These are phyloP conservation scores for Spea multiplicata DNA, from an alignment of 2,113 vertebrate genomes.

Conservation along the genomic window DNA sequence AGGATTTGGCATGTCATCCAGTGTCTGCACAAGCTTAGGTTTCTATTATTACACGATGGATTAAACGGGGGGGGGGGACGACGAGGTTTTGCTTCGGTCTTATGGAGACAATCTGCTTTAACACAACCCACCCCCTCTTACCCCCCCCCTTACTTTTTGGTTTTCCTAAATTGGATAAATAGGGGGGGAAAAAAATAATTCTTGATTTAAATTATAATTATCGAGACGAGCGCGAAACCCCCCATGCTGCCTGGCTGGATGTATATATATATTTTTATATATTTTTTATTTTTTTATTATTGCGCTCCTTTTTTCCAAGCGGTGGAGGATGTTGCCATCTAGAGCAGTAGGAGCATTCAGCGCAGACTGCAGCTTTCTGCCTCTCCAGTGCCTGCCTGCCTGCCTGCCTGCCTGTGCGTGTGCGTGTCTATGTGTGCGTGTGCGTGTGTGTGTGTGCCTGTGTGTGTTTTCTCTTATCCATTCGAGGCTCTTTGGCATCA, in stretches of 20 bases:
- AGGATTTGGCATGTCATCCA: slow-evolving; percentile 62
- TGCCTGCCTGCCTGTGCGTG: slow-evolving; percentile 27
- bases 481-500: slow-evolving; percentile 51
- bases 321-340: slow-evolving; percentile 67
- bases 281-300: background rate
- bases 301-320: slow-evolving; percentile 39
- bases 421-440: slow-evolving; percentile 52
- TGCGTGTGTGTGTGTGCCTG: no score
- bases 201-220: slow-evolving; percentile 27
- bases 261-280: slow-evolving; percentile 24
- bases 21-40: slow-evolving; percentile 60
- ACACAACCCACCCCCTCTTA: slow-evolving; percentile 28
- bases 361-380: slow-evolving; percentile 54
- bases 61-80: slow-evolving; percentile 48
- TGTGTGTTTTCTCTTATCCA: slow-evolving; percentile 37
- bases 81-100: slow-evolving; percentile 53
- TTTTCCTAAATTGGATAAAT: background rate
- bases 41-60: slow-evolving; percentile 63
- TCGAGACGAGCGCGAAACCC: slow-evolving; percentile 53
- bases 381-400: background rate
- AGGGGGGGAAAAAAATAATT: background rate
- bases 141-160: background rate
- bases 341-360: slow-evolving; percentile 66
- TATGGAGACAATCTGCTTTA: slow-evolving; percentile 52
- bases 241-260: slow-evolving; percentile 48